A percentile compares a stretch with the other conserved stretches of the same genome.
phyloP scores from a whole-genome alignment of 2,888 invertebrate species.

The Melinaea menophilus region DNA sequence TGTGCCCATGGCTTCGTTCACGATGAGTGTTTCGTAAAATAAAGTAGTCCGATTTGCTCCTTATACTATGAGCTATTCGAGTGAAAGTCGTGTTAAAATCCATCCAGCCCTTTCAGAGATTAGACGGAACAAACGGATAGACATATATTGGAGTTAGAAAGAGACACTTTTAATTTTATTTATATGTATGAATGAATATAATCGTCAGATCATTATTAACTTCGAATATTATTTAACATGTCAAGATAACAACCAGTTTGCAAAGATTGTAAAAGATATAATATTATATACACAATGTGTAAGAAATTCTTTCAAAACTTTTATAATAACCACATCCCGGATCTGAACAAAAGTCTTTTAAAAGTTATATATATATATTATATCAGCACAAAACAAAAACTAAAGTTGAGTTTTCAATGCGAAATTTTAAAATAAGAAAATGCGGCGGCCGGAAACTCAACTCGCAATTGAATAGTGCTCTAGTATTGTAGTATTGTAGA shows the following conservation, averaged over 20 bases:
- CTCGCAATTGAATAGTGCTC: conserved; percentile 27
- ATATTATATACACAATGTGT: background rate
- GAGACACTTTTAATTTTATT: too few species aligned
- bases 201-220: too few species aligned
- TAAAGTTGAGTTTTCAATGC: conserved; percentile 29
- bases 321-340: conserved; percentile 1
- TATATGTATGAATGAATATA: too few species aligned
- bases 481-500: conserved; percentile 24
- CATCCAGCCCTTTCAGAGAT: too few species aligned
- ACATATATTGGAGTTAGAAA: too few species aligned
- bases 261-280: background rate
- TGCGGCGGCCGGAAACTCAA: conserved; percentile 26
- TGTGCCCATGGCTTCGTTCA: too few species aligned
- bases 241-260: background rate
- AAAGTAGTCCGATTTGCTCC: too few species aligned
- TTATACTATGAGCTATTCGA: too few species aligned
- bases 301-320: background rate
- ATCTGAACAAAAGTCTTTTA: conserved; percentile 6
- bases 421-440: conserved; percentile 26
- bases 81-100: too few species aligned
- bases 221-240: too few species aligned
- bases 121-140: too few species aligned
- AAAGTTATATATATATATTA: conserved; percentile 12
- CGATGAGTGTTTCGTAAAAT: too few species aligned
- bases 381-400: conserved; percentile 18